Evolutionary conservation across 2,888 invertebrate genomes (phyloP).

Genomic region (Tetropium fuscum): DNA sequence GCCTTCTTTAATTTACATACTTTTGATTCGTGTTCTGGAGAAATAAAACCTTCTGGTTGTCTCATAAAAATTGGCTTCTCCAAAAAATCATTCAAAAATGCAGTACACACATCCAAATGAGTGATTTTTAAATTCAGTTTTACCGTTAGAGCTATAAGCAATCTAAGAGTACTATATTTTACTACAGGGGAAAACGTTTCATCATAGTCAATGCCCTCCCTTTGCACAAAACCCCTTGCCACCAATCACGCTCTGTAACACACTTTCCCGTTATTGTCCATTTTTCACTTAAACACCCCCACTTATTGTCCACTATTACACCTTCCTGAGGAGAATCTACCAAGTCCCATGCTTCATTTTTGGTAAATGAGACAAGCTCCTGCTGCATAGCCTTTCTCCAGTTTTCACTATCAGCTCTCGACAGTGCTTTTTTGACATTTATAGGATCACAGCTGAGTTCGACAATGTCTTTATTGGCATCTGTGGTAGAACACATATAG

Average conservation of each 20-base stretch:
- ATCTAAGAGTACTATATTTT: constrained; percentile 25
- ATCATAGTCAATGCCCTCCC: constrained; percentile 14
- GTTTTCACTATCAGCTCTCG: background rate
- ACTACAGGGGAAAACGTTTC: constrained; percentile 20
- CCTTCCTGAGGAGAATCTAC: background rate
- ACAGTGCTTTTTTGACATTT: no score
- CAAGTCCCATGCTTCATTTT: constrained; percentile 3
- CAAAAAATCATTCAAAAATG: constrained; percentile 33
- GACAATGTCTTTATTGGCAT: no score
- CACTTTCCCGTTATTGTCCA: no score
- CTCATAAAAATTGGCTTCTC: constrained; percentile 34
- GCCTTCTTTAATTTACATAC: constrained; percentile 16
- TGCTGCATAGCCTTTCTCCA: background rate
- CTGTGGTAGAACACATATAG: no score
- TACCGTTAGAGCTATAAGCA: constrained; percentile 33
- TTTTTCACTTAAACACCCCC: background rate
- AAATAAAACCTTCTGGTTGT: constrained; percentile 33
- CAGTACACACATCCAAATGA: constrained; percentile 36
- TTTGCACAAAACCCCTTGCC: background rate
- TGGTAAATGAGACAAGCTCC: background rate
- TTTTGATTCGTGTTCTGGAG: constrained; percentile 4
- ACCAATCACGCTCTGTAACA: background rate
- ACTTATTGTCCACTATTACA: background rate
- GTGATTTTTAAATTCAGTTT: constrained; percentile 33
- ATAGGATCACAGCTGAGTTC: no score